A percentile compares a stretch with the other conserved stretches of the same genome.
phyloP scores from a whole-genome alignment of 1,140 invertebrate genomes.

The Meteorus sp. region DNA sequence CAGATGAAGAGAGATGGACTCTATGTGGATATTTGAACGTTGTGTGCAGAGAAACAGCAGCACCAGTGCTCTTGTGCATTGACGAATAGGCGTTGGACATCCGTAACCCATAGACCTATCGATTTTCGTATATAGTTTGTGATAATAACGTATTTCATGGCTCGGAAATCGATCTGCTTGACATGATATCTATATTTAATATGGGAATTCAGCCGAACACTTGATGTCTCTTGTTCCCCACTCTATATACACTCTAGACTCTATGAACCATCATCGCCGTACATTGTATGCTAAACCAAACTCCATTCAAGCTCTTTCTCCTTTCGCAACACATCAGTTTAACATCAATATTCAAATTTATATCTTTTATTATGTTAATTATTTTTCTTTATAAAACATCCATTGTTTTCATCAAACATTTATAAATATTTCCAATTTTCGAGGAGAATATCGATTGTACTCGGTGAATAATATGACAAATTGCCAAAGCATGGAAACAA shows the following conservation, averaged over 20 bases:
- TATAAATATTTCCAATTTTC: too few species aligned
- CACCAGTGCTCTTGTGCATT: background rate
- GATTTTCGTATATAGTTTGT: conserved; percentile 25
- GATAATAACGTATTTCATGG: conserved; percentile 34
- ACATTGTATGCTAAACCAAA: too few species aligned
- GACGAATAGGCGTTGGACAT: conserved; percentile 21
- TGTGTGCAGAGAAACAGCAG: background rate
- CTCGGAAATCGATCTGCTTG: background rate
- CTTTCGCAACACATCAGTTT: too few species aligned
- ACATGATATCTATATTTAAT: conserved; percentile 28
- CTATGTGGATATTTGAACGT: background rate
- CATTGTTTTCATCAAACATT: too few species aligned
- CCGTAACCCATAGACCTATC: conserved; percentile 25
- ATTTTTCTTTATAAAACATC: too few species aligned
- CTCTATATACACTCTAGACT: background rate
- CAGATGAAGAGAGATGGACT: conserved; percentile 3
- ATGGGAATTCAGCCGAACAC: conserved; percentile 24
- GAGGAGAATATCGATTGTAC: too few species aligned
- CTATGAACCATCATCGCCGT: too few species aligned
- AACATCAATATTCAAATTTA: too few species aligned
- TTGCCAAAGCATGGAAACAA: too few species aligned
- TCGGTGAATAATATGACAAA: too few species aligned
- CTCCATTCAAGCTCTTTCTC: too few species aligned
- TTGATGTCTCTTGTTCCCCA: background rate
- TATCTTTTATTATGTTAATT: too few species aligned